Evolutionary conservation across 2,888 invertebrate species (phyloP).

Genomic region (Eristalinus sepulchralis): DNA sequence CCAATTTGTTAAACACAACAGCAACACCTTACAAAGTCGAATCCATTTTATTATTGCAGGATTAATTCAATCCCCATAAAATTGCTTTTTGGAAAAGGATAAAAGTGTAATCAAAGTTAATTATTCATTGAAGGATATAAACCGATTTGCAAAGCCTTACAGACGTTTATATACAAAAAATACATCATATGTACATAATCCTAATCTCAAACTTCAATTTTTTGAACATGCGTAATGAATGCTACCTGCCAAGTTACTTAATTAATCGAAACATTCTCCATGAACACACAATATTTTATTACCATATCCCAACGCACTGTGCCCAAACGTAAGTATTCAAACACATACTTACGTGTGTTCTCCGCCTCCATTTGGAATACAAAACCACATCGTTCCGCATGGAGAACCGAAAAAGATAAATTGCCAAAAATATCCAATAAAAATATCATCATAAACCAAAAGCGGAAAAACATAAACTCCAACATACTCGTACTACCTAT

Average conservation of each 20-base stretch:
- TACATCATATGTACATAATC: background rate
- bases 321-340: background rate
- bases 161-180: background rate
- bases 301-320: slow-evolving; percentile 9
- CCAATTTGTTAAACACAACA: background rate
- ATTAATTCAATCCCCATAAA: background rate
- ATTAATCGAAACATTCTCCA: slow-evolving; percentile 41
- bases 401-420: slow-evolving; percentile 72
- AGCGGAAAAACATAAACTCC: slow-evolving; percentile 72
- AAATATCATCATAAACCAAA: slow-evolving; percentile 72
- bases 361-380: slow-evolving; percentile 54
- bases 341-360: background rate
- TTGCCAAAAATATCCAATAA: slow-evolving; percentile 73
- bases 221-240: slow-evolving; percentile 50
- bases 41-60: background rate
- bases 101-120: background rate
- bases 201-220: slow-evolving; percentile 17
- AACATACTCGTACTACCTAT: slow-evolving; percentile 26
- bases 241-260: slow-evolving; percentile 47
- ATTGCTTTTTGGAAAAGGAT: background rate
- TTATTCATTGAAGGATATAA: background rate
- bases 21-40: background rate
- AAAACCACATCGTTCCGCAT: slow-evolving; percentile 70
- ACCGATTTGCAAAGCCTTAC: background rate
- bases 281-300: slow-evolving; percentile 48